Conservation (phyloP, 2,888 invertebrate genomes). For the Slavum lentiscoides region DNA sequence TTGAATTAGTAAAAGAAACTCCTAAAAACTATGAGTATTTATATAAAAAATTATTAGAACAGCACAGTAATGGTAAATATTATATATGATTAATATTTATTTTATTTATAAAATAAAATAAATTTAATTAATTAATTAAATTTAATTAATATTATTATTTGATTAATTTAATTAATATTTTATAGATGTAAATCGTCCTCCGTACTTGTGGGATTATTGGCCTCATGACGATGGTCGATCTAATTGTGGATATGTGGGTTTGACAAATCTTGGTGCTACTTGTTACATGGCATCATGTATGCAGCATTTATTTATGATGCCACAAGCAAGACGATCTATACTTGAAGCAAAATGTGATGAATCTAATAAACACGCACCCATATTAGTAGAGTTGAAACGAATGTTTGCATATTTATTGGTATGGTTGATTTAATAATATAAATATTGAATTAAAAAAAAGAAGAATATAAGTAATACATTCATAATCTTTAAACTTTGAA, state of each 20-base stretch:
- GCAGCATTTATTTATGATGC: constrained; percentile 97
- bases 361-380: constrained; percentile 76
- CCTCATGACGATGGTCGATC: constrained; percentile 93
- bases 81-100: neutral
- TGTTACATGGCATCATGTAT: constrained; percentile 98
- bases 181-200: constrained; percentile 61
- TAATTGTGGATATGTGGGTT: constrained; percentile 91
- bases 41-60: constrained; percentile 79
- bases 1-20: constrained; percentile 82
- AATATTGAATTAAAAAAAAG: neutral
- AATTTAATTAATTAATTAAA: too few species aligned
- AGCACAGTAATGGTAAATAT: constrained; percentile 75
- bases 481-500: too few species aligned
- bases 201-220: constrained; percentile 98
- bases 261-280: constrained; percentile 93
- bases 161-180: constrained; percentile 20
- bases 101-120: neutral
- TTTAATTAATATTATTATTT: neutral
- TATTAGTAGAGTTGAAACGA: constrained; percentile 83
- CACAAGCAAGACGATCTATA: constrained; percentile 84
- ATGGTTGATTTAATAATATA: constrained; percentile 55
- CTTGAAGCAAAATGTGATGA: constrained; percentile 75
- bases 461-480: neutral
- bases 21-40: constrained; percentile 84
- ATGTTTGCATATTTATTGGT: constrained; percentile 93